A percentile compares a stretch with the other conserved stretches of the same genome.
Conservation (phyloP, 2,113 vertebrate genomes). For the Podilymbus podiceps region DNA sequence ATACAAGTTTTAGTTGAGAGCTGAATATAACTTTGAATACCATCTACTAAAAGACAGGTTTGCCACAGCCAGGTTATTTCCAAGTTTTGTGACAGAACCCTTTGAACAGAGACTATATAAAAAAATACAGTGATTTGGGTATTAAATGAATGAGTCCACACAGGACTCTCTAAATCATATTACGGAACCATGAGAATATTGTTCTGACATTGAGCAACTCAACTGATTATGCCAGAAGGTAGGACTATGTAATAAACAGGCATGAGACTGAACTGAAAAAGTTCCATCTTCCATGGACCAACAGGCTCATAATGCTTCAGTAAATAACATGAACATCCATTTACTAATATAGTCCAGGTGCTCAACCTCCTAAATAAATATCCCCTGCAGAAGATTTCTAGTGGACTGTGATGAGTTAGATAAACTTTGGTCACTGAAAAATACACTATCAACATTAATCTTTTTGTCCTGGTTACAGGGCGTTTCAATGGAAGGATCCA, state of each 20-base stretch:
- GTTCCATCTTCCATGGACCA: not conserved
- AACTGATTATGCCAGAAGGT: not conserved
- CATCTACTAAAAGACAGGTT: not conserved
- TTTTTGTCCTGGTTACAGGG: not conserved
- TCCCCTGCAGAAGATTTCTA: not conserved
- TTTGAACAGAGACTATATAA: not conserved
- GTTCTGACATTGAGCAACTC: not conserved
- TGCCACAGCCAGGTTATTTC: not conserved
- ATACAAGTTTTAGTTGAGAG: not conserved
- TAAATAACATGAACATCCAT: not conserved
- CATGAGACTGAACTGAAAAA: not conserved
- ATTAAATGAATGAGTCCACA: not conserved
- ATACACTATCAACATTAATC: not conserved
- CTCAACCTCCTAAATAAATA: slow-evolving; percentile 10
- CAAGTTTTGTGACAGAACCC: not conserved
- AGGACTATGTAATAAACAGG: not conserved
- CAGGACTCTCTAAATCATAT: not conserved
- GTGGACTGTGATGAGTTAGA: not conserved
- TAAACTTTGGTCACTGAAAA: not conserved
- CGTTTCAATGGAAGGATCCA: not conserved
- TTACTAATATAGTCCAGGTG: not conserved
- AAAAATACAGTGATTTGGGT: not conserved
- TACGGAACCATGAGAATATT: not conserved
- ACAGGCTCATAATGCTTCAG: not conserved
- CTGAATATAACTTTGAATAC: not conserved